Base-by-base conservation (phyloP, 2,113 vertebrate species). In the Gadus macrocephalus region DNA sequence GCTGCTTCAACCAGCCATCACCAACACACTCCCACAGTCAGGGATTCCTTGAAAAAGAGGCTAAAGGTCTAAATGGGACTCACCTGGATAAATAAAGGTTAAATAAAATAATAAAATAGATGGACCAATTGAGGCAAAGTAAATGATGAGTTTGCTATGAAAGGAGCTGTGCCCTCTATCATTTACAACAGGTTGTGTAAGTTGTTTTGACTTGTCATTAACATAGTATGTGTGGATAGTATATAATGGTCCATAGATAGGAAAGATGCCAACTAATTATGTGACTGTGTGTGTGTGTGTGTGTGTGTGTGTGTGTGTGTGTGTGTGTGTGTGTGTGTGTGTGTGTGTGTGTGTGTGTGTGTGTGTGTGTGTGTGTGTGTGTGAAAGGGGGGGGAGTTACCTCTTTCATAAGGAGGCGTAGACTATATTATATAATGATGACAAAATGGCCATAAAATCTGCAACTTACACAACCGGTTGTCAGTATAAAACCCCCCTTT, bases 381-480 rank as follows among this genome's bases (percentile, higher is more conserved):
- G 31, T 35, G 31, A 7, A 35, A 35, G 31, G 31, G 4, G 31
- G 31, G 31, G 31, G 31, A 35, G 31, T 35, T 35, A 35, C 8
- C 42, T 2, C 42, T 59, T 59, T 59, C 56, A n/a, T 59, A 59
- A 59, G 42, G 2, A 49, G 42, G 42, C 8, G 42, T 49, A 49
- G 42, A 9, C 42, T 49, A 49, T 58, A n/a, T 58, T 58, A 14
- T 35, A n/a, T 66, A 78, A 86, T 22, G 72, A 25, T 84, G 78
- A 62, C 16, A 42, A 27, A 0, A 62, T 28, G 9, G 62, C 9
- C 49, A 81, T 86, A 83, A 85, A 69, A 53, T 22, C 19, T 15
- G 5, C 3, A 8, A 14, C 60, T 85, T 88, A 25, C 73, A 81
- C 78, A 83, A 85, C 12, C 3, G 14, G 55, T 11, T 15, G 1